Evolutionary conservation across 2,797 vertebrate species (phyloP), one percentile per base, ranked within the genome.

Genomic region (Oryzias sinensis): DNA sequence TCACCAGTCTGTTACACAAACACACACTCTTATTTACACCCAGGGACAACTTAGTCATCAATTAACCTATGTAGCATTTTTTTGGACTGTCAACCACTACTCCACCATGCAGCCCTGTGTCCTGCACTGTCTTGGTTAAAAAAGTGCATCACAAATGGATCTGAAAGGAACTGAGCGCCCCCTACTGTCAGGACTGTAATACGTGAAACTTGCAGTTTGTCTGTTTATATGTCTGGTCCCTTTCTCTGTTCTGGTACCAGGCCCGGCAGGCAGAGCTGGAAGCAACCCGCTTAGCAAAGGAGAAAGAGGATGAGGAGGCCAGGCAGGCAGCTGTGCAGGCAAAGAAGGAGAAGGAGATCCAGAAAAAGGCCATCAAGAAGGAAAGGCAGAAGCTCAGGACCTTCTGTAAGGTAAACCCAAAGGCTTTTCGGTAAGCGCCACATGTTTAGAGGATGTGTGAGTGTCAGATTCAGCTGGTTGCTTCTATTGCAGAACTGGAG

Each of bases 351-450:
- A 99, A 99, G 64, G 97, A 99, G 50, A 95, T 95, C 52, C 97
- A 98, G 91, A 99, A 98, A 90, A 99, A 98, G 75, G 97, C 97
- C 22, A 93, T 98, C 82, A 99, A 99, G 87, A 99, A 98, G 73
- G 97, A 99, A 91, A 91, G 97, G 58, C 96, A 97, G 84, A 98
- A 96, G 84, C 93, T 99, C 80, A 93, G 97, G 85, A 98, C 93
- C 0, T 93, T 92, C 2, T 99, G 97, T 93, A 99, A 99, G 95
- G 97, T 97, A 69, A 5, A 0, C 15, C 3, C 16, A 37, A 9
- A 6, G 5, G 27, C 9, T 20, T 46, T 7, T 46, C 44, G 5
- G 8, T 8, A 22, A 14, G 17, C 1, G 8, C 25, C 24, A 13
- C 0, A 2, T 9, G 37, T 6, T 1, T 5, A 50, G 17, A 1